Percentiles rank a stretch among this genome's conserved stretches.
Evolutionary conservation across 2,888 invertebrate species (phyloP).

Genomic region (Chironomus tentans): DNA sequence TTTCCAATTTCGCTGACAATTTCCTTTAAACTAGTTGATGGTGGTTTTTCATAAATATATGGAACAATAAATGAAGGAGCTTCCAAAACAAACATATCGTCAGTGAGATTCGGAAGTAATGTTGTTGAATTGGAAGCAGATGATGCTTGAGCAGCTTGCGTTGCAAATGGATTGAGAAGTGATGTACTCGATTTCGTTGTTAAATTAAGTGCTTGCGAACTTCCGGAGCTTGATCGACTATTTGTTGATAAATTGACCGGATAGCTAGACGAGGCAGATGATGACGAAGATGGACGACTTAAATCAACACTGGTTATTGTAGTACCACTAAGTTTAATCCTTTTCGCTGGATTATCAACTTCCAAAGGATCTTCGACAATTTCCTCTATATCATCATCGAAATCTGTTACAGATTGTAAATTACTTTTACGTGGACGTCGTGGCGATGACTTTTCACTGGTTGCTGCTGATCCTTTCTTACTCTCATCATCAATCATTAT

Average conservation of each 20-base stretch:
- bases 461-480: background rate
- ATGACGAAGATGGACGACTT: conserved; percentile 2
- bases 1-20: conserved; percentile 56
- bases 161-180: conserved; percentile 43
- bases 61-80: conserved; percentile 90
- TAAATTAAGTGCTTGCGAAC: conserved; percentile 17
- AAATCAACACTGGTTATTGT: conserved; percentile 23
- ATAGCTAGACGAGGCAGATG: conserved; percentile 13
- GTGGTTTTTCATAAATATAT: conserved; percentile 86
- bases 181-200: conserved; percentile 12
- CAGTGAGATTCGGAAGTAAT: conserved; percentile 73
- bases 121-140: conserved; percentile 45
- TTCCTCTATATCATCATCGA: conserved; percentile 44
- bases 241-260: conserved; percentile 23
- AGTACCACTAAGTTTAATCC: conserved; percentile 18
- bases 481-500: conserved; percentile 47
- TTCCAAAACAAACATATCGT: conserved; percentile 88
- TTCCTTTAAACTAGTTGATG: conserved; percentile 65
- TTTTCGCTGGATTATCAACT: conserved; percentile 37
- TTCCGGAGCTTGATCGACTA: background rate
- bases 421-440: conserved; percentile 41
- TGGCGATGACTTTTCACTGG: conserved; percentile 35
- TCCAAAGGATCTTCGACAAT: conserved; percentile 50
- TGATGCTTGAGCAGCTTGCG: conserved; percentile 30
- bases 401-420: conserved; percentile 34